Evolutionary conservation across 2,797 vertebrate species (phyloP), one percentile per base, ranked within the genome.

Genomic region (Sebastes matsubarae): DNA sequence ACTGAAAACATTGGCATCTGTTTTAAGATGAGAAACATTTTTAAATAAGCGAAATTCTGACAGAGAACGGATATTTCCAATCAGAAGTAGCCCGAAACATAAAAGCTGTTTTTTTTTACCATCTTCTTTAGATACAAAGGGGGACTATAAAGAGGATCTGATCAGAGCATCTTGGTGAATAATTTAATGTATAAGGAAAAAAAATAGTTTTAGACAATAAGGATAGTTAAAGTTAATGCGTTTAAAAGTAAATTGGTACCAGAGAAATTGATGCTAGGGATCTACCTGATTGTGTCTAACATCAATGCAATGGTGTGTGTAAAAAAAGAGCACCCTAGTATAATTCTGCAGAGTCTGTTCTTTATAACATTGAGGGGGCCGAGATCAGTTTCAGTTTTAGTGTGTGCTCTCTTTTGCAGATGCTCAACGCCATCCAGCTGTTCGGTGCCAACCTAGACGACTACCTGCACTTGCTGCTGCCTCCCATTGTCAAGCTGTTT

Each of bases 381-480:
- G 32, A 22, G 12, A 14, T 38, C n/a, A 5, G 63, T 42, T 36
- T 63, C 6, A 36, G 20, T 64, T 66, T 66, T 24, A 66, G 14
- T 24, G 34, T 83, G 30, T 72, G 55, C 25, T 77, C 65, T 76
- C 25, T 57, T 74, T 86, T 90, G 2, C 92, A 99, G 99, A 88
- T 99, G 3, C 90, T 99, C 78, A 97, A 98, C 32, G 98, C 99
- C 0, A 99, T 99, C 92, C 99, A 99, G 93, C 96, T 98, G 82
- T 99, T 99, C 78, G 99, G 99, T 38, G 98, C 99, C 82, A 99
- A 99, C 93, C 92, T 99, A 79, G 99, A 99, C 3, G 99, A 99
- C 94, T 99, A 99, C 90, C 96, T 99, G 69, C 99, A 99, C 87
- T 93, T 99, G 89, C 86, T 99, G 66, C 92, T 99, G 90, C 99